Base-by-base conservation (phyloP, 2,888 invertebrate genomes). In the Tanypteryx hageni region DNA sequence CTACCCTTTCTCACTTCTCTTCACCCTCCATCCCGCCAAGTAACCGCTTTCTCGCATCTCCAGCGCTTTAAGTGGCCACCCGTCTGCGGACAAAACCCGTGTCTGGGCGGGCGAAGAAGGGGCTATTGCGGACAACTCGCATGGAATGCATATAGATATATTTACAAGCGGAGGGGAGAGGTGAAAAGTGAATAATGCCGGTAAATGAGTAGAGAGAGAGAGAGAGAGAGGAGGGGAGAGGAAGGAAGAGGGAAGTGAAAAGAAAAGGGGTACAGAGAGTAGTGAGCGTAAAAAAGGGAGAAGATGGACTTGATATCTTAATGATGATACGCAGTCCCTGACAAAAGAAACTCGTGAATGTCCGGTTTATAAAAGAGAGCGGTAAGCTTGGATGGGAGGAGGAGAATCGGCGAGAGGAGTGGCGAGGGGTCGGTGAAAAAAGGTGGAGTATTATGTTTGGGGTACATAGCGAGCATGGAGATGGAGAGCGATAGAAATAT, bases 331-430 rank as follows among this genome's bases (percentile, higher is more conserved):
- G 89, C 64, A 56, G n/a, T 31, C 44, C n/a, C 31, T 22, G 56
- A 89, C 64, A 89, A 89, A 68, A 56, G 89, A 44, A 89, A 89
- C 89, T 68, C 89, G 89, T 89, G 89, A 89, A 89, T 89, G 89
- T 89, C 89, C 89, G 64, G 89, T 44, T 64, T 64, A 44, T 89
- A 44, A 89, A 89, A 64, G 89, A 89, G 61, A 83, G 83, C 56
- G 83, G 58, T 58, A 58, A 8, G 59, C 27, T 61, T 61, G 61
- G 14, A 61, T 7, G 4, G 68, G 83, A 57, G 18, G 83, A 83
- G n/a, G n/a, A 56, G 57, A 56, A n/a, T 57, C 83, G 56, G 83
- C n/a, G 83, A 16, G 83, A 83, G 16, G 83, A 18, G 83, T 44
- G 57, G 44, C 44, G 18, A 83, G 83, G 57, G 56, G 83, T 44